Conservation (phyloP, 2,888 invertebrate genomes). For the Zhengitettix transpicula region DNA sequence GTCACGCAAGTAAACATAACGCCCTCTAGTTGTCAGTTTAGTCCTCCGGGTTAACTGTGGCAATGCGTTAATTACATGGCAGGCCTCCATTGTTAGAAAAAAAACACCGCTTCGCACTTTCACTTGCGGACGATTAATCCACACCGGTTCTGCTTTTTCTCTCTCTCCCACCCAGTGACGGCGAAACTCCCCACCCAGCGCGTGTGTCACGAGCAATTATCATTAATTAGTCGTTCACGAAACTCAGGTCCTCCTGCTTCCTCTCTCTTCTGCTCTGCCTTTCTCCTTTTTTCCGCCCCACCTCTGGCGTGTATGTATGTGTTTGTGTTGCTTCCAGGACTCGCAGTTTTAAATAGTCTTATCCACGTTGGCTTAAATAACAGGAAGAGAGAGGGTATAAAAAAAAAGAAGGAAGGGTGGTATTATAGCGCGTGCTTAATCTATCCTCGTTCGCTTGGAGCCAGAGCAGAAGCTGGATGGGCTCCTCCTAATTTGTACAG, state of each 20-base stretch:
- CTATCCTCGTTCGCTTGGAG: background rate
- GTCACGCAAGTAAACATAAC: too few species aligned
- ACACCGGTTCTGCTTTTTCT: background rate
- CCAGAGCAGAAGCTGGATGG: background rate
- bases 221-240: constrained; percentile 1
- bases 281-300: background rate
- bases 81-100: background rate
- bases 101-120: constrained; percentile 7
- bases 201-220: constrained; percentile 9
- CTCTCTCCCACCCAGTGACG: background rate
- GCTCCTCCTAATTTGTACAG: background rate
- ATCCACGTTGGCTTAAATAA: background rate
- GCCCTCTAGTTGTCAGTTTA: too few species aligned
- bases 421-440: background rate
- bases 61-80: too few species aligned
- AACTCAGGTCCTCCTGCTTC: background rate
- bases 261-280: background rate
- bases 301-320: background rate
- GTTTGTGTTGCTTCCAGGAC: background rate
- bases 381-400: background rate
- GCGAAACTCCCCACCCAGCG: too few species aligned
- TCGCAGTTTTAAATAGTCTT: background rate
- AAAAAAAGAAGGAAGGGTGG: background rate
- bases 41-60: too few species aligned
- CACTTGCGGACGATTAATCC: constrained; percentile 7